Evolutionary conservation across 2,797 vertebrate species (phyloP).

Genomic region (Oreonectes daqikongensis): DNA sequence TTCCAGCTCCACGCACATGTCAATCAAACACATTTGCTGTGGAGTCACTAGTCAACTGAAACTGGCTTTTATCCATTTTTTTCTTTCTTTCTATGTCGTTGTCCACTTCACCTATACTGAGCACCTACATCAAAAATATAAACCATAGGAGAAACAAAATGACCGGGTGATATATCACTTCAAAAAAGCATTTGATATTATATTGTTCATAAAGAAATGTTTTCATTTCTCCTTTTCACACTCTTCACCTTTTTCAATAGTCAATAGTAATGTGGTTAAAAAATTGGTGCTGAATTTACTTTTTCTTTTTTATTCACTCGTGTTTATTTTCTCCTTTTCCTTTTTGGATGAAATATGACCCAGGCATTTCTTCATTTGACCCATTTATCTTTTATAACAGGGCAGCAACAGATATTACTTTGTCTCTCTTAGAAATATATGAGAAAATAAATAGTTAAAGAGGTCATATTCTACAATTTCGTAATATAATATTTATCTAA

Average conservation of each 20-base stretch:
- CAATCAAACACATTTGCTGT: conserved; percentile 39
- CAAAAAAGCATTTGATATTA: no score
- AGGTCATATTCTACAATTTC: not conserved
- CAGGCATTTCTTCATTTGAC: not conserved
- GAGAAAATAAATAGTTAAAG: conserved; percentile 10
- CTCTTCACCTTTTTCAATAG: not conserved
- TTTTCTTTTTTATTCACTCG: no score
- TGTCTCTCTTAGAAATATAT: not conserved
- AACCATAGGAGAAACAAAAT: not conserved
- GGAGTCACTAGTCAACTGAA: conserved; percentile 20
- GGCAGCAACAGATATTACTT: conserved; percentile 3
- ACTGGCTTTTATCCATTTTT: no score
- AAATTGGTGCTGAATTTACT: not conserved
- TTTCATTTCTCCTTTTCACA: not conserved
- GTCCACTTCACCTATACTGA: not conserved
- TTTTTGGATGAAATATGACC: conserved; percentile 11
- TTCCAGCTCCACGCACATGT: conserved; percentile 16
- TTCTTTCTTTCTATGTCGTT: conserved; percentile 9
- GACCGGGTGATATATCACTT: not conserved
- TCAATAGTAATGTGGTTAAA: not conserved
- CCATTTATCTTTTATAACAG: conserved; percentile 12
- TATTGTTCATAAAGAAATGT: no score
- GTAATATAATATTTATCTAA: not conserved
- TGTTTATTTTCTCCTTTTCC: not conserved
- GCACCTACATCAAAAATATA: not conserved